These are phyloP conservation scores for Sinocyclocheilus maitianheensis DNA, from an alignment of 2,113 vertebrate species.

Conservation along the genomic window DNA sequence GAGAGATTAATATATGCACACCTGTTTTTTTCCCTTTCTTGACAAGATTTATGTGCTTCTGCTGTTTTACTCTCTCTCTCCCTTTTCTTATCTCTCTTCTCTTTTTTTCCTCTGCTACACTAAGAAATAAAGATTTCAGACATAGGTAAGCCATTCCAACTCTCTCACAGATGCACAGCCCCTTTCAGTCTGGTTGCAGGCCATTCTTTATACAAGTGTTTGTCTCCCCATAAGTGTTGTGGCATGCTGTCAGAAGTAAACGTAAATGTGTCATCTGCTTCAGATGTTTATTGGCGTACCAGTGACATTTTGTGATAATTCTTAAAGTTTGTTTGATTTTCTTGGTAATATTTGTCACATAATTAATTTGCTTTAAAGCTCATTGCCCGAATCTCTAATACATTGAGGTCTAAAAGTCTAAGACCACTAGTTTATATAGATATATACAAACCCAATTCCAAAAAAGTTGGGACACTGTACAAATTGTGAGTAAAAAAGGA, in stretches of 20 bases:
- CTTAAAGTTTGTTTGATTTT: not conserved
- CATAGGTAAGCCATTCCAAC: conserved; percentile 92
- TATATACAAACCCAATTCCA: too few relatives aligned
- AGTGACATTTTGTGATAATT: conserved; percentile 8
- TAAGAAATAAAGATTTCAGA: conserved; percentile 99
- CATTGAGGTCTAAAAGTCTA: not conserved
- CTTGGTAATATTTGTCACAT: not conserved
- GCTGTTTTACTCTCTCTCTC: conserved; percentile 40
- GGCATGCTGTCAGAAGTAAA: conserved; percentile 13
- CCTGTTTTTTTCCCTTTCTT: conserved; percentile 29
- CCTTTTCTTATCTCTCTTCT: conserved; percentile 50
- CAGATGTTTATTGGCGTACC: not conserved
- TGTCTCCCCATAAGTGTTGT: not conserved
- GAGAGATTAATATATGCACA: conserved; percentile 31
- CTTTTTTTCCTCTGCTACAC: conserved; percentile 77
- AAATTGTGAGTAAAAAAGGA: too few relatives aligned
- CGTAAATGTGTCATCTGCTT: not conserved
- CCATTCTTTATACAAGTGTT: not conserved
- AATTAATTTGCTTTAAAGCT: conserved; percentile 2
- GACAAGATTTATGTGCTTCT: conserved; percentile 42
- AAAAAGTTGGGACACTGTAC: too few relatives aligned
- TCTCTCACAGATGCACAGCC: not conserved
- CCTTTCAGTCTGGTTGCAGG: not conserved
- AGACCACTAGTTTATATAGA: not conserved
- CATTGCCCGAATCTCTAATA: not conserved